phyloP scores from a whole-genome alignment of 2,888 invertebrate species.

The Drosophila longiperda region DNA sequence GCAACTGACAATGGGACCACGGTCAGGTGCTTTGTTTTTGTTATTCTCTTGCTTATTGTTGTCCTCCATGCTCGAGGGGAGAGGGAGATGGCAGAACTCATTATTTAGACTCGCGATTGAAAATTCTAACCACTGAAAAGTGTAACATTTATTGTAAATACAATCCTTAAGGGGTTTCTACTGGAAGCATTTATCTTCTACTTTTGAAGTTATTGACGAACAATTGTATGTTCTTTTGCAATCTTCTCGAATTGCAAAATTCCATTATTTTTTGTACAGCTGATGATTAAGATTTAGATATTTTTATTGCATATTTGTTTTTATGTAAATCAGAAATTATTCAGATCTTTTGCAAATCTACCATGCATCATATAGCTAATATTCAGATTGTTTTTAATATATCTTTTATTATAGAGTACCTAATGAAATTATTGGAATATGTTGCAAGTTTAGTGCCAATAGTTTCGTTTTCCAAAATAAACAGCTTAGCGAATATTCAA shows the following conservation, averaged over 20 bases:
- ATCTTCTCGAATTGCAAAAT: background rate
- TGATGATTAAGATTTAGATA: conserved; percentile 39
- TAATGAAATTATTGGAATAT: no score
- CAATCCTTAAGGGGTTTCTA: background rate
- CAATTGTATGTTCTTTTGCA: background rate
- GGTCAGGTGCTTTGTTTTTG: conserved; percentile 15
- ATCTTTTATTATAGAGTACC: no score
- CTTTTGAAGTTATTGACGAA: background rate
- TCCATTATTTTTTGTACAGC: background rate
- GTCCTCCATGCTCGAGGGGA: background rate
- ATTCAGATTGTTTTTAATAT: no score
- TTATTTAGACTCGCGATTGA: background rate
- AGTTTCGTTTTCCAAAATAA: no score
- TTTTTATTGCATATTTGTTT: conserved; percentile 3
- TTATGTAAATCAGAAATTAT: no score
- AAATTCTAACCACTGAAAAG: background rate
- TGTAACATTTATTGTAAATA: background rate
- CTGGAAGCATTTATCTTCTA: background rate
- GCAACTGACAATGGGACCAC: conserved; percentile 23
- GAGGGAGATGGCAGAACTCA: background rate
- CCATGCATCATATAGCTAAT: no score
- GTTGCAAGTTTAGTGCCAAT: no score
- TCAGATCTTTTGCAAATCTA: no score
- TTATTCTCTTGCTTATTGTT: background rate
- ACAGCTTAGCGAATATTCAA: no score